Conservation (phyloP, 92 coral and sea anemone genomes). For the Bergia puertoricense region DNA sequence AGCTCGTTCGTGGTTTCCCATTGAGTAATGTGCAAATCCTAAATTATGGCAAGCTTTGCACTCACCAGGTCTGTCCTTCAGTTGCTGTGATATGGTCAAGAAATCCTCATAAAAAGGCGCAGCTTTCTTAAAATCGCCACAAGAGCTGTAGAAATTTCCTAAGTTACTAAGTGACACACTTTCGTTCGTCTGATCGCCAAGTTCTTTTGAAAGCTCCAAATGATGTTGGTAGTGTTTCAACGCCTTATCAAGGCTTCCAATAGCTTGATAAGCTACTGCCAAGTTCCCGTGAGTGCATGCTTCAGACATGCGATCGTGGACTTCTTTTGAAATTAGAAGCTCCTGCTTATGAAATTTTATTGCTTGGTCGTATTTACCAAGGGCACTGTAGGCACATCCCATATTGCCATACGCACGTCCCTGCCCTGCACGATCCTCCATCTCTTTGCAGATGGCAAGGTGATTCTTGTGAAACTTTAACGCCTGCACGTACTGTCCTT, state of each 20-base stretch:
- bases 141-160: conserved; percentile 94
- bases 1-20: conserved; percentile 87
- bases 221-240: conserved; percentile 95
- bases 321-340: conserved; percentile 91
- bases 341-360: conserved; percentile 97
- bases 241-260: conserved; percentile 91
- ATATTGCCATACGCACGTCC: conserved; percentile 99
- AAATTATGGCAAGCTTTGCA: conserved; percentile 98
- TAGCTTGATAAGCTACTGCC: conserved; percentile 97
- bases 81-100: conserved; percentile 60
- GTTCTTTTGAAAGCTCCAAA: conserved; percentile 75
- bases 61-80: conserved; percentile 79
- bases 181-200: conserved; percentile 85
- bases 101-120: conserved; percentile 87
- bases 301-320: conserved; percentile 88
- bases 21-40: conserved; percentile 91
- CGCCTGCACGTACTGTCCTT: conserved; percentile 83
- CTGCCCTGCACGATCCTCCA: conserved; percentile 97
- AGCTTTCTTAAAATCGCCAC: conserved; percentile 88
- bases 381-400: conserved; percentile 99
- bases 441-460: conserved; percentile 91
- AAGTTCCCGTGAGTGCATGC: conserved; percentile 98
- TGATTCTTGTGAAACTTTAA: conserved; percentile 91
- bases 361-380: conserved; percentile 93
- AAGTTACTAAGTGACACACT: conserved; percentile 88